phyloP scores from a whole-genome alignment of 2,113 vertebrate species.

The Ageneiosus marmoratus region DNA sequence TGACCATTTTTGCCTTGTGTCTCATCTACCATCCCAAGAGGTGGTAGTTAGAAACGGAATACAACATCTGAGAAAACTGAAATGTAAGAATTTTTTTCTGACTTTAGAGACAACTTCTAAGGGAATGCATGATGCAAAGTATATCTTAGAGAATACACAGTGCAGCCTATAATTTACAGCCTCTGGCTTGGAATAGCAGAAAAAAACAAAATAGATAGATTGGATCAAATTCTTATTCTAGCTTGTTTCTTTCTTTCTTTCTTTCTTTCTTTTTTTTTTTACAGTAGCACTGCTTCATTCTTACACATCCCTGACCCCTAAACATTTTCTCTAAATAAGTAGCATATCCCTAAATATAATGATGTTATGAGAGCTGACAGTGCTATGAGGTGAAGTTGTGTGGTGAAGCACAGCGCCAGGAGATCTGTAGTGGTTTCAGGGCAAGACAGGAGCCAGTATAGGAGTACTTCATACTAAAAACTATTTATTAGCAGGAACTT shows the following conservation, averaged over 20 bases:
- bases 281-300: neutral
- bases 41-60: neutral
- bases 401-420: too few relatives aligned
- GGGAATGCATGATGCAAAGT: slow-evolving; percentile 14
- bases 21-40: neutral
- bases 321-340: neutral
- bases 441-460: too few relatives aligned
- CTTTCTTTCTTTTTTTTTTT: neutral
- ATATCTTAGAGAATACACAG: slow-evolving; percentile 14
- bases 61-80: neutral
- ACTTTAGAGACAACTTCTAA: neutral
- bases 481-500: too few relatives aligned
- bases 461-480: too few relatives aligned
- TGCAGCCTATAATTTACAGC: slow-evolving; percentile 4
- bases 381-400: too few relatives aligned
- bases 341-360: neutral
- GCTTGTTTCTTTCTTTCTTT: neutral
- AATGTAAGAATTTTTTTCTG: neutral
- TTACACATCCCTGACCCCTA: neutral
- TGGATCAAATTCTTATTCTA: neutral
- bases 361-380: too few relatives aligned
- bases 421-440: too few relatives aligned
- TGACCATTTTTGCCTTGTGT: slow-evolving; percentile 2
- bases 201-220: slow-evolving; percentile 4
- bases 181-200: slow-evolving; percentile 17